These are phyloP conservation scores for Mionectes macconnelli DNA, from an alignment of 2,113 vertebrate genomes.

Conservation along the genomic window DNA sequence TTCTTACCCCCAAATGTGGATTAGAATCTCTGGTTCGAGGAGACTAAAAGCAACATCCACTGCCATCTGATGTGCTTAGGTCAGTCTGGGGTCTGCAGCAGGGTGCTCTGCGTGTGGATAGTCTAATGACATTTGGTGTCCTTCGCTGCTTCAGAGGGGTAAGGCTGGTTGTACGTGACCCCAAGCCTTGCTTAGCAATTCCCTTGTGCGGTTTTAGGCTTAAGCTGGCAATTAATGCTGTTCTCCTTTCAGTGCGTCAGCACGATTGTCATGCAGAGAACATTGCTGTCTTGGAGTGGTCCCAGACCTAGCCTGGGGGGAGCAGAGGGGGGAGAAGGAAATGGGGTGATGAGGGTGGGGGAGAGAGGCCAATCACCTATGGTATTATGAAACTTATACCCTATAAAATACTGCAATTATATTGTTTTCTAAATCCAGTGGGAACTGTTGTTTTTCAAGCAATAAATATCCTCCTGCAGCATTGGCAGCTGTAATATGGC, in stretches of 20 bases:
- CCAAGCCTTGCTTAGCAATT: background rate
- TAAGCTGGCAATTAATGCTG: constrained; percentile 15
- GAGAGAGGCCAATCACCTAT: background rate
- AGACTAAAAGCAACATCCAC: background rate
- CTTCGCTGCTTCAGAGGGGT: background rate
- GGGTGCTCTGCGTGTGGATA: background rate
- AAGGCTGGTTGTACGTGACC: background rate
- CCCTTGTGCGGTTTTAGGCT: background rate
- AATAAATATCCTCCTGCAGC: constrained; percentile 49
- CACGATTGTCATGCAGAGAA: background rate
- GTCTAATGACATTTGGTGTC: background rate
- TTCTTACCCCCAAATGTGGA: background rate
- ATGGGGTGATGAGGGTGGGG: background rate
- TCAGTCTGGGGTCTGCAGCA: background rate
- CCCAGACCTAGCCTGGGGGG: constrained; percentile 4
- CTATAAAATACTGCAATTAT: constrained; percentile 37
- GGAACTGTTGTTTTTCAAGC: constrained; percentile 11
- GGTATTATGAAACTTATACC: background rate
- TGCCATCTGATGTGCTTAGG: background rate
- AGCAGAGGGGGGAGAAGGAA: background rate
- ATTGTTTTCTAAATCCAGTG: constrained; percentile 44
- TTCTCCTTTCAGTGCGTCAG: background rate
- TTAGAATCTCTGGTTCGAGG: background rate
- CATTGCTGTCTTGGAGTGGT: background rate
- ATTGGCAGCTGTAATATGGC: background rate